These are phyloP conservation scores for Brachystomella parvula DNA, from an alignment of 1,140 invertebrate species.

Conservation along the genomic window DNA sequence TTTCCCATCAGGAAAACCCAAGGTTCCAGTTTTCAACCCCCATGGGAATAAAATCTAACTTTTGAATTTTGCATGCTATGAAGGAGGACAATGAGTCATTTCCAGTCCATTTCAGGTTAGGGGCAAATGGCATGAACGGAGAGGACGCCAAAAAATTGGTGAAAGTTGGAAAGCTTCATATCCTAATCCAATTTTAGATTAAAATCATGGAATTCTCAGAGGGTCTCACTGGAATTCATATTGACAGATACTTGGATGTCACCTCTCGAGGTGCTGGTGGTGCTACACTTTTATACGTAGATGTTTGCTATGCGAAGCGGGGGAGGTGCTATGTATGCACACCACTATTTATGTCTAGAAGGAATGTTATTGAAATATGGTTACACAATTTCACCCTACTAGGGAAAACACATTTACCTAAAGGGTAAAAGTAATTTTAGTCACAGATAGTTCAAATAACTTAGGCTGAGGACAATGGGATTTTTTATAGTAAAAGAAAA, in stretches of 20 bases:
- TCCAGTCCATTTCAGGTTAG: not conserved
- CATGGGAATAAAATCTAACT: not conserved
- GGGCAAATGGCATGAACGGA: not conserved
- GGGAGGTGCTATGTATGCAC: too few relatives aligned
- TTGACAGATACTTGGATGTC: too few relatives aligned
- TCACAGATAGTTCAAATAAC: not conserved
- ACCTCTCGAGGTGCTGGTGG: too few relatives aligned
- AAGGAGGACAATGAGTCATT: constrained; percentile 1
- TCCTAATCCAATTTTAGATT: not conserved
- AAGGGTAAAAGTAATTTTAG: not conserved
- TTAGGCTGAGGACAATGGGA: not conserved
- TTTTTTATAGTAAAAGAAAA: too few relatives aligned
- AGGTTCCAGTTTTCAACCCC: too few relatives aligned
- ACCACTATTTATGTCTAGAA: too few relatives aligned
- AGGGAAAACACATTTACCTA: too few relatives aligned
- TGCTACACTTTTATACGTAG: too few relatives aligned
- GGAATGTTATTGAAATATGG: too few relatives aligned
- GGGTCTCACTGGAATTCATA: not conserved
- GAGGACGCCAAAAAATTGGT: not conserved
- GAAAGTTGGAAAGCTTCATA: not conserved
- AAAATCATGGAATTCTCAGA: not conserved
- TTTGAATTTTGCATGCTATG: not conserved
- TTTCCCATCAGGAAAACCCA: not conserved
- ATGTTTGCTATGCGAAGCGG: too few relatives aligned
- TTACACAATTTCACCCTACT: too few relatives aligned